Evolutionary conservation across 37 sponge, comb jelly and placozoan genomes (phyloP).

Genomic region (Beroe ovata): DNA sequence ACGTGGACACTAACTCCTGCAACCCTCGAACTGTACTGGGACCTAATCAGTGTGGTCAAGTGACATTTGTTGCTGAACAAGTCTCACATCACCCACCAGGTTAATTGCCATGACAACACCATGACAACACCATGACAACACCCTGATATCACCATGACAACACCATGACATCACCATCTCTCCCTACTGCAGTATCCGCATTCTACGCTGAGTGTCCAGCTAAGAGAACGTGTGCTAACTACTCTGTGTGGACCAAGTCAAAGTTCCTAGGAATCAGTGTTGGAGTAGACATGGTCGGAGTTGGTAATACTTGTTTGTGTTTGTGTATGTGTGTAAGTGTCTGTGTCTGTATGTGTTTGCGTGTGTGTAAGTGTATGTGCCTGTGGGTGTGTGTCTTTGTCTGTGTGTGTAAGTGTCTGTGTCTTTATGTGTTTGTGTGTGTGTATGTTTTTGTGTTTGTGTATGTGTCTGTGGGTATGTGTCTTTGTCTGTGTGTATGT

Average conservation of each 20-base stretch:
- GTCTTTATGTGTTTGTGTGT: no score
- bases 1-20: conserved; percentile 29
- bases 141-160: background rate
- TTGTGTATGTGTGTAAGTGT: no score
- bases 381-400: no score
- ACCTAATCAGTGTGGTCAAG: conserved; percentile 34
- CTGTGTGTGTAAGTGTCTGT: no score
- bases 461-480: no score
- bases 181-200: conserved; percentile 74
- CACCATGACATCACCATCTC: background rate
- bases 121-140: background rate
- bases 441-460: no score
- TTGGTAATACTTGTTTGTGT: no score
- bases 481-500: no score
- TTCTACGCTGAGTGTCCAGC: conserved; percentile 89
- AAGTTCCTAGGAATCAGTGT: conserved; percentile 94
- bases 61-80: conserved; percentile 67
- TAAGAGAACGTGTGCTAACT: conserved; percentile 81
- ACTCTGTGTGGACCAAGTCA: conserved; percentile 86
- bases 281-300: conserved; percentile 85
- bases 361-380: no score
- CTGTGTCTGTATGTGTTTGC: no score
- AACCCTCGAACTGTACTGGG: no score
- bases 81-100: conserved; percentile 69
- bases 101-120: conserved; percentile 1